Percentiles rank a stretch among this genome's conserved stretches.
phyloP scores from a whole-genome alignment of 2,888 invertebrate genomes.

The Sesamia inferens region DNA sequence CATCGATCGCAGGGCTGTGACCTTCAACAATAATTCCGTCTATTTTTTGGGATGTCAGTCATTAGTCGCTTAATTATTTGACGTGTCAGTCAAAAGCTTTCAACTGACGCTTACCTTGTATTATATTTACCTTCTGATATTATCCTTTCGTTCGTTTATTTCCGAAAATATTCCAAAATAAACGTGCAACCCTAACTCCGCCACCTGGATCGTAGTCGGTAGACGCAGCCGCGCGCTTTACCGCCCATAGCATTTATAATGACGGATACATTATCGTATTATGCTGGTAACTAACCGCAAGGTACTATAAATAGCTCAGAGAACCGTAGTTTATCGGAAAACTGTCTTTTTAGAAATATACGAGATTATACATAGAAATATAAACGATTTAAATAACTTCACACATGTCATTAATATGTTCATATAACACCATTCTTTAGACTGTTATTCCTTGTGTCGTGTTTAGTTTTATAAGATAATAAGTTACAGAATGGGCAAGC shows the following conservation, averaged over 20 bases:
- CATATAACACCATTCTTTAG: no score
- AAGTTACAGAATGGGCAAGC: no score
- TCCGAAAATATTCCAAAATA: not conserved
- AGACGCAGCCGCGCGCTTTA: constrained; percentile 23
- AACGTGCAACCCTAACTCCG: constrained; percentile 13
- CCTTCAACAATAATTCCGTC: constrained; percentile 49
- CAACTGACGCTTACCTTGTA: not conserved
- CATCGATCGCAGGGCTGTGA: constrained; percentile 59
- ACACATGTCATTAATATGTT: no score
- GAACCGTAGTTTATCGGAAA: not conserved
- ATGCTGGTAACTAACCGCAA: constrained; percentile 36
- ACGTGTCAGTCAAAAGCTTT: constrained; percentile 14
- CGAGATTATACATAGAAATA: not conserved
- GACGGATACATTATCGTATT: constrained; percentile 32
- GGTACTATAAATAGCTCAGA: not conserved
- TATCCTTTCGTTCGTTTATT: not conserved
- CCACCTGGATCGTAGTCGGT: constrained; percentile 5
- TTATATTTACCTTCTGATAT: not conserved
- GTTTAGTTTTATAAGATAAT: no score
- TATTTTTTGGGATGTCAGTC: constrained; percentile 18
- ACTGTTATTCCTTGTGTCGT: no score
- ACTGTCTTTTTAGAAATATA: not conserved
- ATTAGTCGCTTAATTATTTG: constrained; percentile 18
- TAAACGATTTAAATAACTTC: no score
- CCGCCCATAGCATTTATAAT: constrained; percentile 41